These are phyloP conservation scores for Stegodyphus mimosarum DNA, from an alignment of 1,140 invertebrate species.

Conservation along the genomic window DNA sequence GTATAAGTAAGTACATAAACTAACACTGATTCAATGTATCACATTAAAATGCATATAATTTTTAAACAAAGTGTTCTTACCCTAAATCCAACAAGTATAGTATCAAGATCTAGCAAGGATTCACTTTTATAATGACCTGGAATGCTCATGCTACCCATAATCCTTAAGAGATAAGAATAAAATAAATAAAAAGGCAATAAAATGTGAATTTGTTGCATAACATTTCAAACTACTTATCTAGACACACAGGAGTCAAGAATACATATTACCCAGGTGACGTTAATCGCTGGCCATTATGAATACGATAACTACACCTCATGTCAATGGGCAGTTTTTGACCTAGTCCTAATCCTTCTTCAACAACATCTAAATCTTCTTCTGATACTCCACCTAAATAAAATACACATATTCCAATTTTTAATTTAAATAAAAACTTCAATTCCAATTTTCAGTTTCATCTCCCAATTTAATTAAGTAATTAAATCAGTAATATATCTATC, in stretches of 20 bases:
- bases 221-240: neutral
- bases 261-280: slow-evolving; percentile 55
- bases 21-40: no score
- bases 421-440: no score
- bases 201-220: neutral
- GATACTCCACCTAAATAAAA: slow-evolving; percentile 62
- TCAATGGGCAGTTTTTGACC: slow-evolving; percentile 63
- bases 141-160: slow-evolving; percentile 61
- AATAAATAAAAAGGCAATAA: no score
- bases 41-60: no score
- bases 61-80: slow-evolving; percentile 23
- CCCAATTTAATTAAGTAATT: no score
- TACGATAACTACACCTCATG: slow-evolving; percentile 65
- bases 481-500: no score
- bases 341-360: slow-evolving; percentile 62
- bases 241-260: neutral
- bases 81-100: slow-evolving; percentile 46
- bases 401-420: neutral
- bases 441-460: no score
- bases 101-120: slow-evolving; percentile 55
- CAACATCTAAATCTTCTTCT: slow-evolving; percentile 62
- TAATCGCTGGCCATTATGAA: slow-evolving; percentile 65
- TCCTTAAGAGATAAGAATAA: slow-evolving; percentile 37
- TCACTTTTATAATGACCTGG: slow-evolving; percentile 57
- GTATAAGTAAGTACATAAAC: no score